phyloP scores from a whole-genome alignment of 2,113 vertebrate genomes.

The Cheirogaleus medius region DNA sequence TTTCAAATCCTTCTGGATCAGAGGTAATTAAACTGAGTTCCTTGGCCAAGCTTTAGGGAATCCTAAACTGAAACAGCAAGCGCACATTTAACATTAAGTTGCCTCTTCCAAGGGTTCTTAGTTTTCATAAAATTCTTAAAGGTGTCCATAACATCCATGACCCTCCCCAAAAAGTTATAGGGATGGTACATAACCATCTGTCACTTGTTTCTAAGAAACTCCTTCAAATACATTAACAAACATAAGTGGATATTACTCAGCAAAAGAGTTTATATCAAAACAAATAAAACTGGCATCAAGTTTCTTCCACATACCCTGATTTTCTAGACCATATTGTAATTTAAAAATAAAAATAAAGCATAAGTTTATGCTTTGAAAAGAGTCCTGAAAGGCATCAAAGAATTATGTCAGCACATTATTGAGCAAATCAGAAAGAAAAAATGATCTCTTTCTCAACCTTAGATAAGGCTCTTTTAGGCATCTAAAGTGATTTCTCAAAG shows the following conservation, averaged over 20 bases:
- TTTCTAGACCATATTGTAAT: slow-evolving; percentile 13
- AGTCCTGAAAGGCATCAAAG: slow-evolving; percentile 47
- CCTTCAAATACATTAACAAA: slow-evolving; percentile 18
- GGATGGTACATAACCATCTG: not conserved
- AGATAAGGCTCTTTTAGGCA: slow-evolving; percentile 40
- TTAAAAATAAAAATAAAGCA: not conserved
- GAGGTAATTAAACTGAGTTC: not conserved
- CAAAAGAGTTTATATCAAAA: slow-evolving; percentile 33
- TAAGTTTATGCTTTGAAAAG: slow-evolving; percentile 10
- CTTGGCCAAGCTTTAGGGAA: not conserved
- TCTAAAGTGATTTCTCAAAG: slow-evolving; percentile 16
- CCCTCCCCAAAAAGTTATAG: not conserved
- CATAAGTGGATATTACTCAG: slow-evolving; percentile 46
- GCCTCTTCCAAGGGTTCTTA: not conserved
- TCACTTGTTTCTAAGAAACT: not conserved
- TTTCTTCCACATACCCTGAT: not conserved
- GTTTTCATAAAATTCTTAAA: slow-evolving; percentile 10
- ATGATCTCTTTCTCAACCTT: slow-evolving; percentile 37
- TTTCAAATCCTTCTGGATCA: slow-evolving; percentile 7
- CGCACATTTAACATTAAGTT: not conserved
- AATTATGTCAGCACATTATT: slow-evolving; percentile 41
- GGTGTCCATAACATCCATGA: not conserved
- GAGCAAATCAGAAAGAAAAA: slow-evolving; percentile 49
- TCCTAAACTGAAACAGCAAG: not conserved
- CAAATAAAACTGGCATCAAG: not conserved